Evolutionary conservation across 2,888 invertebrate genomes (phyloP), one percentile per base, ranked within the genome.

Genomic region (Pollenia labialis): DNA sequence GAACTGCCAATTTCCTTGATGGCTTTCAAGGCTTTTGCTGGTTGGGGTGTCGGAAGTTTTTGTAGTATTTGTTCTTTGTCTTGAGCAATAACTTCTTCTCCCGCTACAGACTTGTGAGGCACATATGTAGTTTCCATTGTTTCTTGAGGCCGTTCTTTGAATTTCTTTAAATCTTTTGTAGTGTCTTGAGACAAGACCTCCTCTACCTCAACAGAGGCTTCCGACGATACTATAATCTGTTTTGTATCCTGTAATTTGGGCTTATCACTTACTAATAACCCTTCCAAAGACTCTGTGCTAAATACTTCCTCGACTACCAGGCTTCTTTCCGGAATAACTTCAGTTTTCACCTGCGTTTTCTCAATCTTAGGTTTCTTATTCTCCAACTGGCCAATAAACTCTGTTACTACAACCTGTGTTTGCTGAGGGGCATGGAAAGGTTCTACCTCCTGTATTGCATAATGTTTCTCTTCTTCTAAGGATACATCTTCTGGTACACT

Each of bases 371-470:
- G 44, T 2, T 12, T 69, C n/a, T 56, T 69, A 10, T 6, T 58
- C 8, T 84, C 88, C 6, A 91, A 54, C n/a, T 80, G 74, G 0
- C 85, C 84, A 6, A 88, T 44, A 10, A 71, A 95, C 69, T 95
- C 93, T 54, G 95, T 94, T 9, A 94, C 90, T 72, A 95, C 94
- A 18, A 95, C 94, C 92, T 97, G 95, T 48, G 95, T 94, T n/a
- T 96, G 93, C 52, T 95, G 95, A 40, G 95, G 93, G 16, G 96
- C 96, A 93, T 96, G 96, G 90, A 95, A 95, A 44, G 95, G 91
- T 40, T 95, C 92, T 4, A 97, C 82, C 9, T 94, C 94, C 0
- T 95, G 88, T 85, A 94, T 95, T 0, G 96, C 96, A 86, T 93
- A 94, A 85, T 93, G 94, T 85, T 87, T 66, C 0, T 62, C 18